Evolutionary conservation across 2,113 vertebrate species (phyloP), one percentile per base, ranked within the genome.

Genomic region (Ictalurus furcatus): DNA sequence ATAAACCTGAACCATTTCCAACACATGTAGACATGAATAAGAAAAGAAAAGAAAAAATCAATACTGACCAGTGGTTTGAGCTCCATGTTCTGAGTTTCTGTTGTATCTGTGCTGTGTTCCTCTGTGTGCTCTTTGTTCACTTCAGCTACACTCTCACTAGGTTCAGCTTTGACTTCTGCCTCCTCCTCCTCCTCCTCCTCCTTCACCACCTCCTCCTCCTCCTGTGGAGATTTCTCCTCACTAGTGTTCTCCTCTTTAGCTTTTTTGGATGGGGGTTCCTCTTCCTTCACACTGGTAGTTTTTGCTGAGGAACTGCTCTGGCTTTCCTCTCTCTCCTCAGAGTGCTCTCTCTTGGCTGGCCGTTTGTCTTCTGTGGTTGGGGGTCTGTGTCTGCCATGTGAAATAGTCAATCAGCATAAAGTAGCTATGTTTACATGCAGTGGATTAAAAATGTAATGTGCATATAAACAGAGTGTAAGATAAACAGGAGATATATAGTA

Each of bases 191-290:
- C 80, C 0, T 90, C n/a, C 1, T 87, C 17, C 8, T 54, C 80
- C n/a, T 87, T n/a, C n/a, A n/a, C 84, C 1, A 89, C 37, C 1
- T 89, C 17, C 8, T 89, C 65, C 61, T 61, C 61, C 40, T 84
- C 44, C 37, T 63, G 30, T 40, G 13, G 63, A 71, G 44, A 40
- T n/a, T 87, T 56, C 63, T 92, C 85, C 4, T 56, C 34, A 0
- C 25, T 17, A 8, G 79, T 1, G 12, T 83, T 79, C 23, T 93
- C 93, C 85, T 92, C 92, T 78, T 80, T 94, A 2, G 54, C 0
- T 80, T 91, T 96, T 92, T 96, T 96, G 78, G 92, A 52, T 0
- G 93, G 93, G 3, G 95, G 95, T 54, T 95, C 95, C 1, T 94
- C 94, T 0, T 90, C 67, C 0, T 91, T 86, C 58, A 85, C 91